Evolutionary conservation across 2,888 invertebrate species (phyloP), one percentile per base, ranked within the genome.

Genomic region (Mystacides longicornis): DNA sequence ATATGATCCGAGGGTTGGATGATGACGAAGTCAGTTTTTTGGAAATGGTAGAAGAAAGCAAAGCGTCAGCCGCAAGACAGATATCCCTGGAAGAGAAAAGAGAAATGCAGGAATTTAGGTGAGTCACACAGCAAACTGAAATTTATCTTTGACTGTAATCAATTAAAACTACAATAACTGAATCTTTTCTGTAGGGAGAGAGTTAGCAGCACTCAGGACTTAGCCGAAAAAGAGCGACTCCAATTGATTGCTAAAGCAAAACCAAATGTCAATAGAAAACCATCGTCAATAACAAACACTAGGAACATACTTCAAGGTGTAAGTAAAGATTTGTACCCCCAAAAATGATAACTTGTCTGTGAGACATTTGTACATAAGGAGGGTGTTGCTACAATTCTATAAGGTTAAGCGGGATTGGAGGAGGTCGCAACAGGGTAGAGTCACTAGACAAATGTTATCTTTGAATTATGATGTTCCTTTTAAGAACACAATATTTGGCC

Each of bases 11-110:
- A 68, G 95, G 95, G 1, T 74, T 98, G 49, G 95, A 97, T 68
- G 96, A 96, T 68, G 98, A 97, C 69, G 98, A 98, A 74, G 89
- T 93, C 0, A 89, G 93, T 60, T 98, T 97, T 71, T 74, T 98
- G 49, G 93, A 97, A 66, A 77, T 90, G 56, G 93, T 98, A 2
- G 93, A 94, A 68, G 80, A 87, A 57, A 86, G 84, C 14, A 93
- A 93, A 72, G 80, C 90, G 56, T 89, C 90, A 64, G 88, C 90
- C 2, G 93, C 94, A 55, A 83, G 87, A 62, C 86, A 87, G 66
- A 89, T 92, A 63, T 81, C 85, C 64, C 74, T 86, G 45, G 95
- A 95, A 68, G 95, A 95, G 65, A 83, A 85, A 64, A 80, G 83
- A 56, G 92, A 94, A 68, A 79, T 96, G 66, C 81, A 84, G 61